Conservation (phyloP, 1,140 invertebrate genomes). For the Megathymus violae region DNA sequence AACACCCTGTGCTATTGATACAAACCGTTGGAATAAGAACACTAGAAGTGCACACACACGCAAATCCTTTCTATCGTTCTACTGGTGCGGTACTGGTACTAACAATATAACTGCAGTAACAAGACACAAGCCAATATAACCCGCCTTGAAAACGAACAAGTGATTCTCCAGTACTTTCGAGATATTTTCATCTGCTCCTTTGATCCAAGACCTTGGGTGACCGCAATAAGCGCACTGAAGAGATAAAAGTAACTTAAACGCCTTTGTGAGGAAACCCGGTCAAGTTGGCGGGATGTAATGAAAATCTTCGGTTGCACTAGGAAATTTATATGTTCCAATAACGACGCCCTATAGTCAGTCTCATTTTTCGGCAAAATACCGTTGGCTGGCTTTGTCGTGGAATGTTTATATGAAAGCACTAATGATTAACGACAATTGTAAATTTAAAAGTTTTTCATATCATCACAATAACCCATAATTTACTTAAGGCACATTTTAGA, state of each 20-base stretch:
- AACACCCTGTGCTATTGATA: too few relatives aligned
- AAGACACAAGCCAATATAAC: slow-evolving; percentile 5
- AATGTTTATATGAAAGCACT: too few relatives aligned
- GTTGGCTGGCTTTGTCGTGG: not conserved
- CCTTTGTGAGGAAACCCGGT: slow-evolving; percentile 60
- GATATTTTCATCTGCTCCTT: slow-evolving; percentile 57
- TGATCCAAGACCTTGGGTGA: slow-evolving; percentile 63
- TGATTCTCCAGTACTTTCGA: slow-evolving; percentile 42
- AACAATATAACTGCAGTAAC: too few relatives aligned
- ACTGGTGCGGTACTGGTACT: too few relatives aligned
- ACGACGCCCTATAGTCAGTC: slow-evolving; percentile 12
- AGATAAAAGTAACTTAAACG: slow-evolving; percentile 68
- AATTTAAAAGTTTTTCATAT: too few relatives aligned
- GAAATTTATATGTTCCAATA: slow-evolving; percentile 64
- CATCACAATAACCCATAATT: too few relatives aligned
- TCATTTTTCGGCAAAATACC: slow-evolving; percentile 3
- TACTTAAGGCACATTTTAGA: too few relatives aligned
- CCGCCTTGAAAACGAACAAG: slow-evolving; percentile 47
- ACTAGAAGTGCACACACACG: too few relatives aligned
- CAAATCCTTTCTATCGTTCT: too few relatives aligned
- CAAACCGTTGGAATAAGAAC: too few relatives aligned
- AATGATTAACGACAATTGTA: too few relatives aligned
- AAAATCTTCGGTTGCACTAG: slow-evolving; percentile 60
- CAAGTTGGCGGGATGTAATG: slow-evolving; percentile 65
- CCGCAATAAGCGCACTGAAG: slow-evolving; percentile 72